Base-by-base conservation (phyloP, 2,113 vertebrate species). In the Nicator chloris region DNA sequence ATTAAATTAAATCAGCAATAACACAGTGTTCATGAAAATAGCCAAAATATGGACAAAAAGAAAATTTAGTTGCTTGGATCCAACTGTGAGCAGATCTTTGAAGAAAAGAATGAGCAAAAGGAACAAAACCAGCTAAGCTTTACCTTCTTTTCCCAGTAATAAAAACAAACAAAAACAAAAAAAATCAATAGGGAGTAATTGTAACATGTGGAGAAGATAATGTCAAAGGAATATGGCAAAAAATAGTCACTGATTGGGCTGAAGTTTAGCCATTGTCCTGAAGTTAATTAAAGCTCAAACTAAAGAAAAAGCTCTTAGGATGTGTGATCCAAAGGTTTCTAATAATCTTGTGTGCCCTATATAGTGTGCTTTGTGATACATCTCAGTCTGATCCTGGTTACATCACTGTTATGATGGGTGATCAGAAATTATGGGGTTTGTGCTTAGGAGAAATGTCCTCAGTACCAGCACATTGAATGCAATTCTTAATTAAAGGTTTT, bases 1-100 rank as follows among this genome's bases (percentile, higher is more conserved):
- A 44, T 88, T 95, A 88, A 96, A 86, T 47, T 18, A 95, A 97
- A 95, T 92, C 93, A 92, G 39, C 49, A 82, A 49, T 83, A 82
- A 68, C 50, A 75, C 13, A 87, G 22, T 76, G 59, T 42, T 96
- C 72, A 69, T 77, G 60, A 95, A 95, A 94, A 76, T 2, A 90
- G 60, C 13, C 31, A 64, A 93, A 95, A 90, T 72, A 92, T 57
- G 63, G 80, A 86, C 59, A 42, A 83, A 72, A 49, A 75, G 26
- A 69, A 95, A 86, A 97, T 90, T 82, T 10, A 90, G 86, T 93
- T 88, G 65, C 77, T 94, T 91, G 40, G 39, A 88, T 93, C 88
- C 63, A 94, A 82, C 86, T 93, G 89, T 66, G 80, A 96, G 61
- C 13, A 57, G 86, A 91, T 92, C 50, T 69, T 84, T 80, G 37